Conservation (phyloP, 2,797 vertebrate genomes). For the Chrosomus eos region DNA sequence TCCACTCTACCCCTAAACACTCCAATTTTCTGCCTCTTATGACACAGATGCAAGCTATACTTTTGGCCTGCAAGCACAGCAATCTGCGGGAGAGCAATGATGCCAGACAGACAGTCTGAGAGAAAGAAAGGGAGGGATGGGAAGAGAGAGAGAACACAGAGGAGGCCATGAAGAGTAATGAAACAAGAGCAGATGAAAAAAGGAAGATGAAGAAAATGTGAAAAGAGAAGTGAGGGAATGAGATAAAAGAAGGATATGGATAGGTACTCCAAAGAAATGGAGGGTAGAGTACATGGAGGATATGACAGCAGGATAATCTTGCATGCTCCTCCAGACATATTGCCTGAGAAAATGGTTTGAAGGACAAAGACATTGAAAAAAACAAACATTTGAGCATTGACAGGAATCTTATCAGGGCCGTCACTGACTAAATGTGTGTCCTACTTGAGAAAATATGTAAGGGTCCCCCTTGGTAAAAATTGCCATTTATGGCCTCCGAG, state of each 20-base stretch:
- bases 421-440: neutral
- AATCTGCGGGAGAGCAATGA: slow-evolving; percentile 65
- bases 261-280: neutral
- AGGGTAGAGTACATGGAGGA: neutral
- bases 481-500: neutral
- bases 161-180: slow-evolving; percentile 40
- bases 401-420: slow-evolving; percentile 34
- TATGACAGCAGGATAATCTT: slow-evolving; percentile 31
- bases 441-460: neutral
- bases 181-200: slow-evolving; percentile 36
- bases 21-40: slow-evolving; percentile 64
- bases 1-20: slow-evolving; percentile 53
- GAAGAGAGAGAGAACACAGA: slow-evolving; percentile 37
- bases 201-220: slow-evolving; percentile 19
- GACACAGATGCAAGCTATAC: slow-evolving; percentile 66
- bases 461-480: neutral
- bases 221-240: slow-evolving; percentile 50
- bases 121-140: slow-evolving; percentile 38
- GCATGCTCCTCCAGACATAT: slow-evolving; percentile 34
- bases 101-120: slow-evolving; percentile 59
- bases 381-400: neutral
- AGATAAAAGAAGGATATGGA: slow-evolving; percentile 24
- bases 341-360: slow-evolving; percentile 17
- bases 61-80: slow-evolving; percentile 59
- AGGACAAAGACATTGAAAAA: neutral